Evolutionary conservation across 2,113 vertebrate genomes (phyloP), one percentile per base, ranked within the genome.

Genomic region (Psittacus erithacus): DNA sequence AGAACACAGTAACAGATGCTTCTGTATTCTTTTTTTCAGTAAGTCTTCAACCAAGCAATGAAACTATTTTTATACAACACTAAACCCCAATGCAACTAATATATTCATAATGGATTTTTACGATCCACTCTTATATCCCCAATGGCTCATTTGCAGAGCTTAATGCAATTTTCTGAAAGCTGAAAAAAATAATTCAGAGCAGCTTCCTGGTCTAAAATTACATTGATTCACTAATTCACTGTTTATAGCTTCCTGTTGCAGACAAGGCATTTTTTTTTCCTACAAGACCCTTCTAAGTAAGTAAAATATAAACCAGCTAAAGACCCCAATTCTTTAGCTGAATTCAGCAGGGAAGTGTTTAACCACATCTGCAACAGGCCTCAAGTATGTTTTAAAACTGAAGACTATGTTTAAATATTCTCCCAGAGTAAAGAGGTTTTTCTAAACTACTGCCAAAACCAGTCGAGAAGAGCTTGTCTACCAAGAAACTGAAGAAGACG

Each of bases 121-220:
- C 74, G 77, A 93, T 90, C 57, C 47, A 84, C 13, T 76, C 43
- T 73, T 73, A 33, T 60, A 31, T 88, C 50, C 80, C 71, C 25
- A 88, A 10, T 41, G 85, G 60, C 50, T 96, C 79, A 79, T 95
- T 92, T 89, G 80, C 60, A 95, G 80, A 83, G 8, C 44, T 82
- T 88, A 96, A 89, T 95, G 82, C 38, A 94, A 49, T 94, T 84
- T 77, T 80, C 27, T 15, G 39, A 92, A 86, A 95, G 69, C 31
- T 90, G 71, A 95, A 96, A 96, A 91, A 86, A 33, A 31, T 80
- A 88, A 93, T 84, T 96, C 68, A 81, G 46, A 93, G 73, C 9
- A 82, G 35, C 31, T 91, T 93, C 82, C 86, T 81, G 52, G 31
- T 46, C 76, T 95, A 82, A 97, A 94, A 76, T 93, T 35, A 41